phyloP scores from a whole-genome alignment of 2,113 vertebrate genomes.

The Heterochromis multidens region DNA sequence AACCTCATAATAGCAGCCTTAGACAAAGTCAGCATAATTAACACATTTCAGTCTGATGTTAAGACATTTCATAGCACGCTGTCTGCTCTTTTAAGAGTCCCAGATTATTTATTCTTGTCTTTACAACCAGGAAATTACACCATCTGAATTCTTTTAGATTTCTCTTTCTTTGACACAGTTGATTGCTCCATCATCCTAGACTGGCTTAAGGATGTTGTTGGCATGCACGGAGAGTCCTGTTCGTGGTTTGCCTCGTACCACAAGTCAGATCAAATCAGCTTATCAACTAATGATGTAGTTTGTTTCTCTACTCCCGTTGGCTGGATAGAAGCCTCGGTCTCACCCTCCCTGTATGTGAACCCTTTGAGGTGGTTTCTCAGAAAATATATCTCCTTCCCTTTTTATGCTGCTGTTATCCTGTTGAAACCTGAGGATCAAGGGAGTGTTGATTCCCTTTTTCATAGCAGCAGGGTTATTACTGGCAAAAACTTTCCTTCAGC shows the following conservation, averaged over 20 bases:
- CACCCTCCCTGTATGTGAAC: background rate
- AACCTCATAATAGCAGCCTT: too few relatives aligned
- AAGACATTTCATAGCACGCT: too few relatives aligned
- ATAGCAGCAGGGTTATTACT: background rate
- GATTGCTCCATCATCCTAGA: rapidly evolving
- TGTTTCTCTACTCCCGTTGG: background rate
- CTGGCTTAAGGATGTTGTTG: background rate
- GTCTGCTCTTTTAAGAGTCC: too few relatives aligned
- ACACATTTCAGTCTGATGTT: too few relatives aligned
- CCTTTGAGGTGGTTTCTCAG: background rate
- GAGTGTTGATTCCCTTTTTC: background rate
- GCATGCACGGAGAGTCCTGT: background rate
- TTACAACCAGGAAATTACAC: background rate
- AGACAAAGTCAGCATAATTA: too few relatives aligned
- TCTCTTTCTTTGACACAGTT: background rate
- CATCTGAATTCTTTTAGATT: background rate
- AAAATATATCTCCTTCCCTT: background rate
- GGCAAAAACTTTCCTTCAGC: background rate
- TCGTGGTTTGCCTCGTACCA: background rate
- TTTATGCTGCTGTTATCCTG: background rate
- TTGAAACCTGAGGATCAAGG: background rate
- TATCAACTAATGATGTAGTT: background rate
- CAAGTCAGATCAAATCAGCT: background rate
- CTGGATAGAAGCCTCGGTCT: background rate
- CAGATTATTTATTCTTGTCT: background rate